Percentiles rank a stretch among this genome's conserved stretches.
Evolutionary conservation across 1,140 invertebrate genomes (phyloP).

Genomic region (Matsumurasca onukii): DNA sequence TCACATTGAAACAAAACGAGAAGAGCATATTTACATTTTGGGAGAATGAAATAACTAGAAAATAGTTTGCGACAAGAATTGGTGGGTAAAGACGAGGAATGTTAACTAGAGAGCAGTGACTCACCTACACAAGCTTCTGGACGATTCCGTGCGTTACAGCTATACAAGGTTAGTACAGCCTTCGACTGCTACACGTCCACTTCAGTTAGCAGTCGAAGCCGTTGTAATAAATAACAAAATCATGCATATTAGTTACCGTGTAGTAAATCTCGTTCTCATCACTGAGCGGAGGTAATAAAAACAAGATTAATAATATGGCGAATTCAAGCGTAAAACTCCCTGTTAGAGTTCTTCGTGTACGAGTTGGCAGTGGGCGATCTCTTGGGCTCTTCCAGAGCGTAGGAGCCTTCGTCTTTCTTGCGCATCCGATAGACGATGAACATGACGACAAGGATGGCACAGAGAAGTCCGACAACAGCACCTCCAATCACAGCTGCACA

Average conservation of each 20-base stretch:
- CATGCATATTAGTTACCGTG: slow-evolving; percentile 30
- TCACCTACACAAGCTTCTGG: background rate
- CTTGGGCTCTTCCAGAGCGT: slow-evolving; percentile 95
- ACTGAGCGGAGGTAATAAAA: slow-evolving; percentile 19
- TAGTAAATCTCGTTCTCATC: slow-evolving; percentile 25
- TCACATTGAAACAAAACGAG: background rate
- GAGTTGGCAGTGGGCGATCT: slow-evolving; percentile 87
- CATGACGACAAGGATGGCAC: slow-evolving; percentile 98
- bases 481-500: slow-evolving; percentile 95
- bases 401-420: slow-evolving; percentile 99
- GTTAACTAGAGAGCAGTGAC: background rate
- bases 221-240: slow-evolving; percentile 25
- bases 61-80: too few relatives aligned
- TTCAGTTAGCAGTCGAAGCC: background rate
- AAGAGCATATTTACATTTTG: background rate
- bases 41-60: too few relatives aligned
- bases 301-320: slow-evolving; percentile 28
- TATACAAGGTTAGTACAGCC: slow-evolving; percentile 16
- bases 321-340: slow-evolving; percentile 91
- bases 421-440: slow-evolving; percentile 99
- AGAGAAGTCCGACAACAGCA: slow-evolving; percentile 93
- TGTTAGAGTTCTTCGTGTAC: slow-evolving; percentile 87
- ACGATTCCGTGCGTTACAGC: background rate
- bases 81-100: background rate
- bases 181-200: background rate